Evolutionary conservation across 1,140 invertebrate genomes (phyloP).

Genomic region (Leptinotarsa texana): DNA sequence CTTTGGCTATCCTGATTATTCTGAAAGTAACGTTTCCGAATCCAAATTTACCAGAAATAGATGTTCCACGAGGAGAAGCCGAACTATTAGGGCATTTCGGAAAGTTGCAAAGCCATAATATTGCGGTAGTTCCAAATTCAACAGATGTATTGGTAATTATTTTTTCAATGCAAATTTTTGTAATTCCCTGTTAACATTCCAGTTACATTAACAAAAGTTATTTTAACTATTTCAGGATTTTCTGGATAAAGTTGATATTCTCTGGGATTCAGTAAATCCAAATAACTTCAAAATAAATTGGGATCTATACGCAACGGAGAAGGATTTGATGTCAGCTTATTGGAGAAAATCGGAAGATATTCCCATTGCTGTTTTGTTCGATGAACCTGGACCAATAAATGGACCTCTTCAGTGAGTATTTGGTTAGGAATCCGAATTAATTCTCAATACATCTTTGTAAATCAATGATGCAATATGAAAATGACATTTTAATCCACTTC

Average conservation of each 20-base stretch:
- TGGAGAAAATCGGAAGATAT: conserved; percentile 68
- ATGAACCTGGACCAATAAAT: conserved; percentile 60
- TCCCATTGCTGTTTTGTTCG: conserved; percentile 71
- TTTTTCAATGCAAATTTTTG: not conserved
- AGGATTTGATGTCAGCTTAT: conserved; percentile 71
- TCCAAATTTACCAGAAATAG: conserved; percentile 72
- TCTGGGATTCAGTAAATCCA: conserved; percentile 58
- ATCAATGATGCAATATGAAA: too few relatives aligned
- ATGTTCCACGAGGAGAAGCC: conserved; percentile 62
- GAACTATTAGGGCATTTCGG: conserved; percentile 66
- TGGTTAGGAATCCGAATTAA: not conserved
- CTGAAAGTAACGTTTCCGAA: conserved; percentile 73
- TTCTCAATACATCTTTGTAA: too few relatives aligned
- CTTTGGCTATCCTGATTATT: conserved; percentile 70
- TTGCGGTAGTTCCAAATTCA: conserved; percentile 70
- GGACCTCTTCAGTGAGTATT: conserved; percentile 59
- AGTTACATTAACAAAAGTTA: too few relatives aligned
- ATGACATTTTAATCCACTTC: too few relatives aligned
- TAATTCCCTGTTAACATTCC: not conserved
- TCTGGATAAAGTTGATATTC: conserved; percentile 65
- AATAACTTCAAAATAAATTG: conserved; percentile 63
- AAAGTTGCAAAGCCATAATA: conserved; percentile 64
- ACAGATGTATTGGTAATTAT: conserved; percentile 66
- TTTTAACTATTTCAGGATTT: conserved; percentile 61
- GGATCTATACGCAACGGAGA: conserved; percentile 66